Evolutionary conservation across 1,140 invertebrate genomes (phyloP), one percentile per base, ranked within the genome.

Genomic region (Drosophila lacteicornis): DNA sequence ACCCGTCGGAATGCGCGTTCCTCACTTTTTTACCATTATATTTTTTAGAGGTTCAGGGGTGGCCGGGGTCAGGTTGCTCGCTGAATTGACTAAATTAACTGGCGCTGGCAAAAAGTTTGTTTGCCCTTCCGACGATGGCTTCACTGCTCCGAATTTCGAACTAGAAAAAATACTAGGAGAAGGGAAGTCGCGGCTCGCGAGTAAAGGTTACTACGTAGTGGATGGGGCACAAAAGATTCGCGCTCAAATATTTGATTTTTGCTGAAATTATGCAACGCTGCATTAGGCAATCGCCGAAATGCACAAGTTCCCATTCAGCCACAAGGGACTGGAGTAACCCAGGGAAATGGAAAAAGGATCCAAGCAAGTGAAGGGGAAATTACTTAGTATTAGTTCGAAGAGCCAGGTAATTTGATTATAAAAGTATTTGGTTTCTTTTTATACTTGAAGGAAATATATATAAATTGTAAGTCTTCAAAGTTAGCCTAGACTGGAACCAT

Each of bases 11-110:
- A 73, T 78, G 77, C 80, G 45, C 22, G 55, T 55, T 63, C n/a
- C 30, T 53, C 45, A 49, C 53, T 57, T 45, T 27, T 47, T 17
- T 57, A 11, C 19, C 19, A 9, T 47, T 47, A 49, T 46, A 42
- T 40, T 49, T 36, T 22, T 42, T 25, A 25, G 22, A 25, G 3
- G 27, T 42, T 45, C n/a, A 40, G 25, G 25, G 27, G 61, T 60
- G 40, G n/a, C 19, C 36, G 4, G 36, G 33, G 19, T 56, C 53
- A 25, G 53, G 53, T 56, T 19, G 36, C 36, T 25, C 50, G 73
- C 77, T 83, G 84, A 87, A 87, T 88, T 88, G 80, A 87, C 84
- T 87, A 87, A 87, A 87, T 87, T 87, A 88, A 87, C 84, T 80
- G 77, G 51, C 43, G 76, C 65, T 73, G 73, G 84, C 58, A 71